phyloP scores from a whole-genome alignment of 2,797 vertebrate genomes.

The Limnodromus scolopaceus region DNA sequence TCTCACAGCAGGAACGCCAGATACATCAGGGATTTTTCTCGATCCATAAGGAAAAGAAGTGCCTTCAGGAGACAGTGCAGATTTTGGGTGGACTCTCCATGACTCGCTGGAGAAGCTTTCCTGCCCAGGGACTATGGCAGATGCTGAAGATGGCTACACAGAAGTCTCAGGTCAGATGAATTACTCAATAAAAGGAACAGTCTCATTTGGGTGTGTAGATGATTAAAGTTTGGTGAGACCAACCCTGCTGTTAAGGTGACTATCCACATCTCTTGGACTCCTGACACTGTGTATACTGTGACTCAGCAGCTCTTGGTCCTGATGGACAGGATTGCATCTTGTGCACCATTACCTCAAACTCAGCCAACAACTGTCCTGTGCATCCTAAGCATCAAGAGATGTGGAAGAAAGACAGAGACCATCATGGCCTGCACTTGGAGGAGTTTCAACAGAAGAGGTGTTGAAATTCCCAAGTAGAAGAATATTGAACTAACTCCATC shows the following conservation, averaged over 20 bases:
- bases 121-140: background rate
- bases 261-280: background rate
- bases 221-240: background rate
- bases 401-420: background rate
- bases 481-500: background rate
- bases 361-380: background rate
- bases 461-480: background rate
- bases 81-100: background rate
- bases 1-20: background rate
- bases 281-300: background rate
- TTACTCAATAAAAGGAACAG: background rate
- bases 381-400: background rate
- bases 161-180: background rate
- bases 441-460: background rate
- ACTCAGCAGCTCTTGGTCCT: background rate
- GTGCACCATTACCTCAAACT: background rate
- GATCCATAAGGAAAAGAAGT: background rate
- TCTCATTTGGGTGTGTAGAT: background rate
- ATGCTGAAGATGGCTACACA: background rate
- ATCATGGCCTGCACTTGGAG: background rate
- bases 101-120: background rate
- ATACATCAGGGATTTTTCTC: background rate
- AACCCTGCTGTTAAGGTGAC: background rate
- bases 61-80: background rate
- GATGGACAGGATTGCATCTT: background rate